Evolutionary conservation across 2,888 invertebrate genomes (phyloP).

Genomic region (Noctua janthina): DNA sequence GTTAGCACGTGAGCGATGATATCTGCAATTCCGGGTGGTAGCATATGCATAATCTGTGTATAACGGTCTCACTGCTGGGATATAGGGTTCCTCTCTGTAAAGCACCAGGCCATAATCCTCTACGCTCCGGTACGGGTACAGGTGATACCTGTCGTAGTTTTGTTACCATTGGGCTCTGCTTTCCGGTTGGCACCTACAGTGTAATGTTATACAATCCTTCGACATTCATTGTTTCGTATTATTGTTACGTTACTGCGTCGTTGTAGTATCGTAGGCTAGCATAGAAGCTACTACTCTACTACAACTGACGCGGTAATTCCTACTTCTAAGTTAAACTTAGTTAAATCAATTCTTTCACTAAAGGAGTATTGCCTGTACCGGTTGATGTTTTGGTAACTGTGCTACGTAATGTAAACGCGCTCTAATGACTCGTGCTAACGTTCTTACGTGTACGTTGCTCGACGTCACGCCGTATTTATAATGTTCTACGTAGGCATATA

Average conservation of each 20-base stretch:
- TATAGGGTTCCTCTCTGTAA: not conserved
- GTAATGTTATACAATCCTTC: not conserved
- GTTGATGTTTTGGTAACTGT: constrained; percentile 1
- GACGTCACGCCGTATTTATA: not conserved
- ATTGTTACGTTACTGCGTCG: too few species aligned
- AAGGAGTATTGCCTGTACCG: not conserved
- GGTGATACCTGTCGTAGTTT: not conserved
- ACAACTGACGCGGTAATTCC: not conserved
- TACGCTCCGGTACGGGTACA: not conserved
- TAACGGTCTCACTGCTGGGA: not conserved
- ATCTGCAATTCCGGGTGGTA: not conserved
- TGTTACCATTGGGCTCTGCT: not conserved
- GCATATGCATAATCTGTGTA: not conserved
- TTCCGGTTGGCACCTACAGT: not conserved
- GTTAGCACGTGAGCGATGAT: constrained; percentile 15
- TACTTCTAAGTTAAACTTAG: too few species aligned
- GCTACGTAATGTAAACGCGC: not conserved
- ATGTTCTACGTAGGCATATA: not conserved
- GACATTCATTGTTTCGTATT: not conserved
- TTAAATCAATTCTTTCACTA: not conserved
- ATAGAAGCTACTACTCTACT: not conserved
- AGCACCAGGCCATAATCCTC: not conserved
- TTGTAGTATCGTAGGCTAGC: too few species aligned
- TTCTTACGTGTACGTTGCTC: constrained; percentile 9
- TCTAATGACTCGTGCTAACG: constrained; percentile 28